phyloP scores from a whole-genome alignment of 1,140 invertebrate genomes.

The Pseudomyrmex pallidus region DNA sequence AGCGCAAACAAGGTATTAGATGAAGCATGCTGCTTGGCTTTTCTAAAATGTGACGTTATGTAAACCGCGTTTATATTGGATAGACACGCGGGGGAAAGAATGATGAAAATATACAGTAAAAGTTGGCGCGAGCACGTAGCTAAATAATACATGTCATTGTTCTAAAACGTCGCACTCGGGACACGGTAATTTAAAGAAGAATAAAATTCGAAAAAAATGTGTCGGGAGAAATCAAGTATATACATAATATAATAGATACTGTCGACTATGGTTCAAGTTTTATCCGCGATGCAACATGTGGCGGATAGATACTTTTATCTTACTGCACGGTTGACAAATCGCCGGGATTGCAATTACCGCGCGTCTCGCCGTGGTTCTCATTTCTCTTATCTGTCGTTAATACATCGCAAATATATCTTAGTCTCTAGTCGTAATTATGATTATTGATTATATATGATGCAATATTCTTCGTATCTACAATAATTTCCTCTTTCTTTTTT shows the following conservation, averaged over 20 bases:
- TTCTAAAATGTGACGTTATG: not conserved
- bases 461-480: too few species aligned
- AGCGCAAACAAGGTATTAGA: slow-evolving; percentile 2
- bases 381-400: slow-evolving; percentile 1
- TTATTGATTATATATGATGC: too few species aligned
- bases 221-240: not conserved
- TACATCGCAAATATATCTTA: too few species aligned
- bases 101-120: not conserved
- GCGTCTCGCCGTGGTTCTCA: slow-evolving; percentile 27
- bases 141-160: slow-evolving; percentile 3
- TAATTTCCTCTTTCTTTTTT: too few species aligned
- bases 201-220: not conserved
- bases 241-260: not conserved
- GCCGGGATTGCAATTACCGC: slow-evolving; percentile 30
- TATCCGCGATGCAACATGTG: slow-evolving; percentile 37
- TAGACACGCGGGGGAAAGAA: not conserved
- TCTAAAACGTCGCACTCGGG: not conserved
- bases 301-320: slow-evolving; percentile 31
- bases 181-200: not conserved
- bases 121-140: not conserved
- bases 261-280: not conserved
- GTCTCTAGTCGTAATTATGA: too few species aligned
- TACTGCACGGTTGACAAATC: not conserved
- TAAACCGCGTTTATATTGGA: not conserved
- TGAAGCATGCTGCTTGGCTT: not conserved